Percentiles rank a stretch among this genome's conserved stretches.
These are phyloP conservation scores for Beaufortia kweichowensis DNA, from an alignment of 2,113 vertebrate genomes.

Conservation along the genomic window DNA sequence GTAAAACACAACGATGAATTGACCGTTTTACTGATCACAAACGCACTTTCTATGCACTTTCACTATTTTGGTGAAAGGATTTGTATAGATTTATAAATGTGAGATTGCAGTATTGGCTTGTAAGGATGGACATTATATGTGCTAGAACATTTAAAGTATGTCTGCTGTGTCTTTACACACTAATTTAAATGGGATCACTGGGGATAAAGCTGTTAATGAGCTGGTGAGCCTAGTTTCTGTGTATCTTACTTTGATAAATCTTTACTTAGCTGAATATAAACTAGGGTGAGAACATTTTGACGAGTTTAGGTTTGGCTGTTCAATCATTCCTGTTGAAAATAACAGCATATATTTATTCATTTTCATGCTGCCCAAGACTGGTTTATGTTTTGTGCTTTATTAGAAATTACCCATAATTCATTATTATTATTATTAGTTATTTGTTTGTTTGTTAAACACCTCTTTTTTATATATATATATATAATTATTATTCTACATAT, in stretches of 20 bases:
- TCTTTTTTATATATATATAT: slow-evolving; percentile 15
- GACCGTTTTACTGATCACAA: background rate
- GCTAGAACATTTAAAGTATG: background rate
- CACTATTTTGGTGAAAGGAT: background rate
- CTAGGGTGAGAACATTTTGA: background rate
- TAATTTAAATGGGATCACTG: background rate
- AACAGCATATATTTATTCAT: too few species aligned
- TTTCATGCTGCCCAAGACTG: background rate
- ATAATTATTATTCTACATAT: slow-evolving; percentile 25
- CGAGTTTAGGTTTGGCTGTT: too few species aligned
- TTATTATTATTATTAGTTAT: too few species aligned
- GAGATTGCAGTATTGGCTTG: background rate
- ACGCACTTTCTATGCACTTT: background rate
- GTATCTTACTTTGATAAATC: slow-evolving; percentile 1
- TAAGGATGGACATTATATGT: background rate
- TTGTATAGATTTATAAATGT: background rate
- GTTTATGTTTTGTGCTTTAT: too few species aligned
- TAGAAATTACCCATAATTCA: too few species aligned
- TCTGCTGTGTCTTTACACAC: background rate
- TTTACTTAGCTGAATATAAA: background rate
- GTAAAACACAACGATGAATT: slow-evolving; percentile 1
- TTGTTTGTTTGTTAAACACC: background rate
- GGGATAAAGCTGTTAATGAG: background rate
- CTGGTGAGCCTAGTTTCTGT: slow-evolving; percentile 9
- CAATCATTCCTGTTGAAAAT: background rate